Conservation (phyloP, 23 tunicate species). For the Phallusia fumigata region DNA sequence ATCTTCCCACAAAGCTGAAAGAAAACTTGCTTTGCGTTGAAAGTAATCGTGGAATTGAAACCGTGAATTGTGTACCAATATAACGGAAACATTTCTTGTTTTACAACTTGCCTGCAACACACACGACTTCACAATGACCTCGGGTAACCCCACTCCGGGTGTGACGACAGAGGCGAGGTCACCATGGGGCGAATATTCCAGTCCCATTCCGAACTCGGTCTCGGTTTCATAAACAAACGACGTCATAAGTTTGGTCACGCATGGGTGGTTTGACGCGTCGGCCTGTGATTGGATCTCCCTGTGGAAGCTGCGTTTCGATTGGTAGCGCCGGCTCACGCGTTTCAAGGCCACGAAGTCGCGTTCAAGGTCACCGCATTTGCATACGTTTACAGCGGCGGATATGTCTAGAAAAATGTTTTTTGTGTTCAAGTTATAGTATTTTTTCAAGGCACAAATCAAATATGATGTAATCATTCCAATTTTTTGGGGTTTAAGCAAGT, state of each 20-base stretch:
- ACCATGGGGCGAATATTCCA: slow-evolving; percentile 8
- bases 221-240: not conserved
- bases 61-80: no score
- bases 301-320: slow-evolving; percentile 1
- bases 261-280: not conserved
- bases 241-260: slow-evolving; percentile 9
- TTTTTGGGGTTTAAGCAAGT: no score
- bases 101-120: not conserved
- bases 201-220: not conserved
- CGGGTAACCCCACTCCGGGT: slow-evolving; percentile 9
- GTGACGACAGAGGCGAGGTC: not conserved
- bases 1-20: no score
- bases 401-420: not conserved
- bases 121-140: slow-evolving; percentile 6
- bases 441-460: no score
- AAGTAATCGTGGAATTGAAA: no score
- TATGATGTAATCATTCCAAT: no score
- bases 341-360: not conserved
- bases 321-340: not conserved
- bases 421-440: no score
- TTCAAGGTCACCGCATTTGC: not conserved
- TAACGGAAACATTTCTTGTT: no score
- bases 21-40: no score
- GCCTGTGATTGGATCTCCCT: slow-evolving; percentile 12
- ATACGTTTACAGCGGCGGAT: not conserved